Base-by-base conservation (phyloP, 2,888 invertebrate genomes). In the Ctenicera cuprea region DNA sequence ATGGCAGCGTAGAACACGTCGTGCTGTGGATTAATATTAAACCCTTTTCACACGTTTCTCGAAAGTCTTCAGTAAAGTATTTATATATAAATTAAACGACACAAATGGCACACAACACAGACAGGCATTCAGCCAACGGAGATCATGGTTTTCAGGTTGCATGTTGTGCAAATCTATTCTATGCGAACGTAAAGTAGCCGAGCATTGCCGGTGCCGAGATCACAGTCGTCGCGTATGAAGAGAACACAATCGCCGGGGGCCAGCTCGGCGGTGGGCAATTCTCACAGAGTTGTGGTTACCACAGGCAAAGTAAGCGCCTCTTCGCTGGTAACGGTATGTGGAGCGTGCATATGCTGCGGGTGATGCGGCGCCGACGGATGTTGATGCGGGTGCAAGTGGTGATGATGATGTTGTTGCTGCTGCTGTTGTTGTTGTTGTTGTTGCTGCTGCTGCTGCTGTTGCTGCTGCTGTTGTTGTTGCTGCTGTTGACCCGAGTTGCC, bases 281-380 rank as follows among this genome's bases (percentile, higher is more conserved):
- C 90, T 88, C 87, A 89, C 85, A 88, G 88, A 78, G 88, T 87
- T 86, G 89, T 87, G 84, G 90, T 88, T 73, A 86, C 88, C 76
- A 84, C 87, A 64, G 85, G 86, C 83, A 85, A 85, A 79, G 83
- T 85, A 82, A 85, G 76, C 50, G 82, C 83, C 74, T 87, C 87
- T 73, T 87, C 87, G 80, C 84, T 85, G 76, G 83, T 86, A 79
- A 83, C 83, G 43, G 84, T 85, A 71, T 86, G 86, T 48, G 81
- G 76, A 50, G 82, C 79, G 74, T 84, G 84, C 79, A 83, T 77
- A 71, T 86, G 85, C 71, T 83, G 84, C 61, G 80, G 83, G n/a
- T 83, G 85, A 33, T 84, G 88, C 77, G 78, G 86, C 50, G 78
- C 85, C 78, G 81, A 80, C 67, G 84, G 83, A 64, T 87, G 87